Base-by-base conservation (phyloP, 2,888 invertebrate species). In the Eretmocerus hayati region DNA sequence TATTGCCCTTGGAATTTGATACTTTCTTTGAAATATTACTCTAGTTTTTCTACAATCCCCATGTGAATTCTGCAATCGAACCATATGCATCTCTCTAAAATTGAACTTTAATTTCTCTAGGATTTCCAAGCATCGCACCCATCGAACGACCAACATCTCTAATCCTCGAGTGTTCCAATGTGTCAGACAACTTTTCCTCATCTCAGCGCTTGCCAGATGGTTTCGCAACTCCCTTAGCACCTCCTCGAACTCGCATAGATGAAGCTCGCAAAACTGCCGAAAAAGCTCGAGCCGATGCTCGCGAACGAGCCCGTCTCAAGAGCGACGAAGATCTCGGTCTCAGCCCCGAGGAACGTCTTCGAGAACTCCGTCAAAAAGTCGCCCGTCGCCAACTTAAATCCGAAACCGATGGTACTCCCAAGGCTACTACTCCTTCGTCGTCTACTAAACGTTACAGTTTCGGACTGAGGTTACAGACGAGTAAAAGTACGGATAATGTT, bases 271-370 rank as follows among this genome's bases (percentile, higher is more conserved):
- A 66, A 48, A 78, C 79, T 0, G 67, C 76, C 19, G 77, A 81
- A 59, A 78, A 81, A 64, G 72, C 82, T 40, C 79, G 81, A 51
- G 78, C 79, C 53, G 80, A 81, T 54, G 78, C 81, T 1, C 72
- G 85, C 46, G 81, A 80, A 18, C 74, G 83, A 41, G 83, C 84
- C 8, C 75, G 82, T 39, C 69, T 84, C 20, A 82, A 82, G 67
- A 84, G 83, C 48, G 86, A 87, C 63, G 82, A 84, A 55, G 85
- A 87, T 62, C 68, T 87, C 20, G 84, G 85, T 2, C 72, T 81
- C n/a, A 84, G 81, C 66, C 83, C 81, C 0, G 83, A 84, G 61
- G 83, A 84, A 52, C 81, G 79, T 60, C 72, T 83, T 48, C 73
- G 74, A 52, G 70, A 77, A 46, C 60, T 83, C 16, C 73, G 78